phyloP scores from a whole-genome alignment of 1,140 invertebrate species.

The Meloidogyne hapla region DNA sequence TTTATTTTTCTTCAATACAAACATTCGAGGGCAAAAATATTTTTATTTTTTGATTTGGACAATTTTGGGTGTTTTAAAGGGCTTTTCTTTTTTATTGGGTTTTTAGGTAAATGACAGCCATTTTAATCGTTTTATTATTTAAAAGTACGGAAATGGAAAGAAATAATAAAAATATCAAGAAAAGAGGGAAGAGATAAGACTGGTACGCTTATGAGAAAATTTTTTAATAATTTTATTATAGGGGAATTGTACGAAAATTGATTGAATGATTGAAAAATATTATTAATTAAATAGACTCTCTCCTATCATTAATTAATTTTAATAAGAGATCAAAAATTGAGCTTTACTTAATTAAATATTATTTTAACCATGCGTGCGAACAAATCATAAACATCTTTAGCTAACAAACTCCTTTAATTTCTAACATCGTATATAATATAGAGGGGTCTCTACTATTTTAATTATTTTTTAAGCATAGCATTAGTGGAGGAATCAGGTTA shows the following conservation, averaged over 20 bases:
- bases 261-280: not conserved
- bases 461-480: too few species aligned
- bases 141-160: not conserved
- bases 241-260: not conserved
- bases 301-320: too few species aligned
- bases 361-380: too few species aligned
- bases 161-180: not conserved
- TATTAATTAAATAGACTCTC: not conserved
- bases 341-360: too few species aligned
- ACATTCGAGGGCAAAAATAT: conserved; percentile 5
- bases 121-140: not conserved
- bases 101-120: not conserved
- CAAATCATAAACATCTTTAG: not conserved
- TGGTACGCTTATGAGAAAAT: too few species aligned
- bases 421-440: too few species aligned
- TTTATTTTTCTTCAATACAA: not conserved
- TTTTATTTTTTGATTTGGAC: not conserved
- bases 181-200: not conserved
- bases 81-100: not conserved
- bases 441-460: too few species aligned
- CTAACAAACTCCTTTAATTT: too few species aligned
- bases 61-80: not conserved
- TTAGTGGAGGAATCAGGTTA: too few species aligned
- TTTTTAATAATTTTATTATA: not conserved
- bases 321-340: conserved; percentile 1